A percentile compares a stretch with the other conserved stretches of the same genome.
Evolutionary conservation across 1,140 invertebrate species (phyloP).

Genomic region (Pseudomyrmex sp.): DNA sequence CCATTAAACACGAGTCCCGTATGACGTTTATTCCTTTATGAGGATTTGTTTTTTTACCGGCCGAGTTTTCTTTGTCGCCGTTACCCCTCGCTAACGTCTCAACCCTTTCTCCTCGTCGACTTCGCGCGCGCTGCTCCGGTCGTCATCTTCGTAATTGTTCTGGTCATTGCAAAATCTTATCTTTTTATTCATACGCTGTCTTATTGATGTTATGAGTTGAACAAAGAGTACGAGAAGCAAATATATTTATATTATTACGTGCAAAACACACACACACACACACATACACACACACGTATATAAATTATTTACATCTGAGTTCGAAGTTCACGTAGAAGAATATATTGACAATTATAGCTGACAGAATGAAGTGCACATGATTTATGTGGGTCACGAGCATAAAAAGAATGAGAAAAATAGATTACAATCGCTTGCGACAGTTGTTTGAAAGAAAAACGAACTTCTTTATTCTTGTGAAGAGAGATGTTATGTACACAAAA

Average conservation of each 20-base stretch:
- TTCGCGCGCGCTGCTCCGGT: constrained; percentile 16
- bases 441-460: not conserved
- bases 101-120: constrained; percentile 59
- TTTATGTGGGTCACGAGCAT: constrained; percentile 27
- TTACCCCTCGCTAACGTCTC: constrained; percentile 64
- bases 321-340: not conserved
- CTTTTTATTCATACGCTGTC: no score
- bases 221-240: not conserved
- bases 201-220: not conserved
- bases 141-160: constrained; percentile 28
- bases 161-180: not conserved
- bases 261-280: not conserved
- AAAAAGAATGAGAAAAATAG: not conserved
- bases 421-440: not conserved
- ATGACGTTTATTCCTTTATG: constrained; percentile 81
- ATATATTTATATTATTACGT: not conserved
- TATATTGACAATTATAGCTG: not conserved
- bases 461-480: not conserved
- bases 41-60: constrained; percentile 51
- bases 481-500: not conserved
- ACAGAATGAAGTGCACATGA: constrained; percentile 15
- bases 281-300: not conserved
- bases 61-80: constrained; percentile 62
- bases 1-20: constrained; percentile 82
- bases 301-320: constrained; percentile 15